Conservation (phyloP, 2,888 invertebrate genomes). For the Lydus trimaculatus region DNA sequence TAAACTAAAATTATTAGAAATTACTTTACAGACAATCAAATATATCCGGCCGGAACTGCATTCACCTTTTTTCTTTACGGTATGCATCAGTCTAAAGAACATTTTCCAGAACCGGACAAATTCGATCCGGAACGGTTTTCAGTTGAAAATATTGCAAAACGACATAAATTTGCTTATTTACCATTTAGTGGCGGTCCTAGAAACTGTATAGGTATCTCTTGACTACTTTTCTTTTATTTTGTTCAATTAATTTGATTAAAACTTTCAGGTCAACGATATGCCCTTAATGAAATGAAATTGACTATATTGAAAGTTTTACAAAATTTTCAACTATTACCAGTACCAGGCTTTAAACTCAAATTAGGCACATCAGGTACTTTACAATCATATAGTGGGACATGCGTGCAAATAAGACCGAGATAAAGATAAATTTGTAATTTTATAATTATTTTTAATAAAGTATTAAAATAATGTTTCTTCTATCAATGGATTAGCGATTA, state of each 20-base stretch:
- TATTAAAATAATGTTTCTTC: too few species aligned
- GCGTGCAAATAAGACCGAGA: slow-evolving; percentile 37
- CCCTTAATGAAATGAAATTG: slow-evolving; percentile 57
- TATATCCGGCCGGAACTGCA: slow-evolving; percentile 23
- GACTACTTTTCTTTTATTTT: neutral
- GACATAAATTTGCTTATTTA: slow-evolving; percentile 26
- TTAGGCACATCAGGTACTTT: slow-evolving; percentile 37
- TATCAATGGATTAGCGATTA: too few species aligned
- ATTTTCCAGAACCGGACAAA: slow-evolving; percentile 60
- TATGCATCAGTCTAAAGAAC: slow-evolving; percentile 21
- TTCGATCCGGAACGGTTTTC: slow-evolving; percentile 55
- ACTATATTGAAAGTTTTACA: slow-evolving; percentile 51
- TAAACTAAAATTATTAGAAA: slow-evolving; percentile 3
- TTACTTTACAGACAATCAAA: slow-evolving; percentile 19
- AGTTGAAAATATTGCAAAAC: slow-evolving; percentile 50
- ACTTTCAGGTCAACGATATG: slow-evolving; percentile 57
- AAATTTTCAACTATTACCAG: slow-evolving; percentile 54
- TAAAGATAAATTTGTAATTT: neutral
- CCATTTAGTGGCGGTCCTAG: slow-evolving; percentile 28
- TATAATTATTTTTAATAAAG: neutral
- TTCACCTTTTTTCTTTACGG: slow-evolving; percentile 23
- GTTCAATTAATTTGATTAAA: neutral
- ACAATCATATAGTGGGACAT: slow-evolving; percentile 31
- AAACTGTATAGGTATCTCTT: slow-evolving; percentile 22
- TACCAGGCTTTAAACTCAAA: slow-evolving; percentile 44